Base-by-base conservation (phyloP, 1,140 invertebrate species). In the Leptinotarsa defecta region DNA sequence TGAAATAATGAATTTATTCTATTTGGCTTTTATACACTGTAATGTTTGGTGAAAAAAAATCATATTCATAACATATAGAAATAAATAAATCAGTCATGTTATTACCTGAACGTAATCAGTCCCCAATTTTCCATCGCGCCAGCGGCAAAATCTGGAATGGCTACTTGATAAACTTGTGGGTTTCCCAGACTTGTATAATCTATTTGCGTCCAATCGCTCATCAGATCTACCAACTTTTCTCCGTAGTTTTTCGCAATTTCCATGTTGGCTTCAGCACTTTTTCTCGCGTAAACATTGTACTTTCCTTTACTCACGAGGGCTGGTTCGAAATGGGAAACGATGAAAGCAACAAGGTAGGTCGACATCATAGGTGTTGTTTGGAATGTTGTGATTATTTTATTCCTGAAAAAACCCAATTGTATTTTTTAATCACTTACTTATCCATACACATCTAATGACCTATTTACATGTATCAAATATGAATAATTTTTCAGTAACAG, bases 91-190 rank as follows among this genome's bases (percentile, higher is more conserved):
- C 13, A 67, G 22, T 43, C 24, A 11, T 63, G 17, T 52, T 24
- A 91, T 80, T 73, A 93, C 94, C 93, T 91, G 86, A 95, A 98
- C 2, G 95, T 98, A n/a, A 98, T 91, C 0, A 98, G 84, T 2
- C 94, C 94, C 94, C 94, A 95, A 84, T 95, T 95, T 83, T 95
- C 94, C 94, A 95, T 96, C 3, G 94, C 97, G 0, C 95, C 96
- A n/a, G 94, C 94, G 67, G 91, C 87, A 86, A 96, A 97, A 86
- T 94, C 90, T 3, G 93, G 92, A 64, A 94, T 89, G 13, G 91
- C 89, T 34, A 94, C 87, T 81, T 93, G 89, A 80, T 93, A 89
- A 79, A 89, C 80, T 82, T 91, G 78, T 0, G 24, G 43, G 0
- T 70, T 27, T 61, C 64, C 77, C 61, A 3, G 13, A 85, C 78